Conservation (phyloP, 2,797 vertebrate species). For the Artibeus lituratus region DNA sequence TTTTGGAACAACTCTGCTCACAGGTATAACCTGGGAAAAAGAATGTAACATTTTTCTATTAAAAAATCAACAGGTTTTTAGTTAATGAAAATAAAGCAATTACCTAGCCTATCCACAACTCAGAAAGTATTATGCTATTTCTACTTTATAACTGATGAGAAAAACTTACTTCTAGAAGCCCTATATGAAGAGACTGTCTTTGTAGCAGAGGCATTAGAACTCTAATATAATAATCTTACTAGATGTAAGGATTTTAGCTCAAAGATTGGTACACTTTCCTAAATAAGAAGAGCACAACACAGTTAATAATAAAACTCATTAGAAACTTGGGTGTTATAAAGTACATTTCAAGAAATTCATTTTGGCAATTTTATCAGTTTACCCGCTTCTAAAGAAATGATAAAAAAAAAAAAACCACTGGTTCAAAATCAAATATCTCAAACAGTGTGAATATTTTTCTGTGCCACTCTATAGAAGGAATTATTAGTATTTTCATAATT, state of each 20-base stretch:
- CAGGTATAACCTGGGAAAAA: not conserved
- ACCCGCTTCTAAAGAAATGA: constrained; percentile 2
- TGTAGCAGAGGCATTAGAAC: not conserved
- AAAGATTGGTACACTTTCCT: not conserved
- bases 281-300: not conserved
- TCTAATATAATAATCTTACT: not conserved
- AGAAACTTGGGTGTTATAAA: not conserved
- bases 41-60: not conserved
- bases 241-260: not conserved
- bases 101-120: not conserved
- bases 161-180: not conserved
- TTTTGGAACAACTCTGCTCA: not conserved
- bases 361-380: constrained; percentile 19
- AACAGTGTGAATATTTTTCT: not conserved
- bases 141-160: not conserved
- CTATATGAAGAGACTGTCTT: not conserved
- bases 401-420: not conserved
- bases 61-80: not conserved
- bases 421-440: constrained; percentile 24
- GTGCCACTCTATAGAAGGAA: not conserved
- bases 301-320: not conserved
- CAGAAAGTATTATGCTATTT: not conserved
- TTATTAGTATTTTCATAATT: constrained; percentile 27
- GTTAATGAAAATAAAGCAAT: constrained; percentile 12
- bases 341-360: not conserved